phyloP scores from a whole-genome alignment of 1,140 invertebrate species.

The Heliconius hewitsoni region DNA sequence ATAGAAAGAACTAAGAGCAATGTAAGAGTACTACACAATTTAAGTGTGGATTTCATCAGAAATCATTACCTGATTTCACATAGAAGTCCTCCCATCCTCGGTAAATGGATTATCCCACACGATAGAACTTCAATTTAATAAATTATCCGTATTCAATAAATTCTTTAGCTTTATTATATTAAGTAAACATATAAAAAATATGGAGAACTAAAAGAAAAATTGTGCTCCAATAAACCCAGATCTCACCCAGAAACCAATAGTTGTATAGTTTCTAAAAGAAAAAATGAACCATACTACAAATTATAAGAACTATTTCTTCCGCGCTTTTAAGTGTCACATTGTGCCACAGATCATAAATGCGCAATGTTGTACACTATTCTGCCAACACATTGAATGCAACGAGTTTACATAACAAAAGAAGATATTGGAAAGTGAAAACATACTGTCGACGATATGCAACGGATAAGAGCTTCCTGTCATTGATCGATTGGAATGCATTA shows the following conservation, averaged over 20 bases:
- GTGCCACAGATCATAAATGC: not conserved
- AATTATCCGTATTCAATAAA: too few species aligned
- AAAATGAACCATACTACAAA: not conserved
- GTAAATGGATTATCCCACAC: too few species aligned
- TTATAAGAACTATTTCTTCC: not conserved
- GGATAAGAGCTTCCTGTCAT: conserved; percentile 33
- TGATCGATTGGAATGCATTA: conserved; percentile 33
- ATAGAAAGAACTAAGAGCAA: too few species aligned
- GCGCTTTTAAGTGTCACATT: not conserved
- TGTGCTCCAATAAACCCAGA: not conserved
- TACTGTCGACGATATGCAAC: conserved; percentile 26
- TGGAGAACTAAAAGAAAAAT: not conserved
- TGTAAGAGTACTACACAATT: too few species aligned
- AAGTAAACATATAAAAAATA: too few species aligned
- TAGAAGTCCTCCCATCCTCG: too few species aligned
- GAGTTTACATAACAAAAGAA: conserved; percentile 32
- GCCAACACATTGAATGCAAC: conserved; percentile 11
- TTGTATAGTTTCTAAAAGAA: not conserved
- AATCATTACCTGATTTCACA: too few species aligned
- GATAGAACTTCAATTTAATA: too few species aligned
- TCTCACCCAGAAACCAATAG: too few species aligned
- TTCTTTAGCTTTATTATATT: too few species aligned
- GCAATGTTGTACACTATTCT: conserved; percentile 2
- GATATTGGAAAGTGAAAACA: conserved; percentile 37
- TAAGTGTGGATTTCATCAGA: too few species aligned